Evolutionary conservation across 2,113 vertebrate species (phyloP).

Genomic region (Syrmaticus mikado): DNA sequence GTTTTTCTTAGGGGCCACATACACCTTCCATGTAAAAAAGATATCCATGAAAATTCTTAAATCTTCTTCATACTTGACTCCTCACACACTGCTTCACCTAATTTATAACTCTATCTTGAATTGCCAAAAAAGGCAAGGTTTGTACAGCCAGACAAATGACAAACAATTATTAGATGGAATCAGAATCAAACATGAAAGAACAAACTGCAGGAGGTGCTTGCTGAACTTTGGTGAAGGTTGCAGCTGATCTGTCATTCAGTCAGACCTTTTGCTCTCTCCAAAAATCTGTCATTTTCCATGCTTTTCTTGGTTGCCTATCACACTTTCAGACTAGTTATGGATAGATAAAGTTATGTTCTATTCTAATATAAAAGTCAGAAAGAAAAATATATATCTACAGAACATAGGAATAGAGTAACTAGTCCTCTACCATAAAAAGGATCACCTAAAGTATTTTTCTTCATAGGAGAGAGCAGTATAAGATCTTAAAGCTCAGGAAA

Average conservation of each 20-base stretch:
- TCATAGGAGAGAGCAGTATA: neutral
- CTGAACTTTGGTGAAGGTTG: neutral
- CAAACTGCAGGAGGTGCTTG: neutral
- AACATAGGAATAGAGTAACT: neutral
- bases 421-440: neutral
- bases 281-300: neutral
- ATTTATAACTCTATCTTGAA: neutral
- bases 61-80: fast-evolving
- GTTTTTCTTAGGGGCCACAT: neutral
- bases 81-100: neutral
- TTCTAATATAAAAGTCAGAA: neutral
- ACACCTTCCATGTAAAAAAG: neutral
- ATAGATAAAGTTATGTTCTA: neutral
- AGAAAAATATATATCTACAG: neutral
- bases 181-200: neutral
- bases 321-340: neutral
- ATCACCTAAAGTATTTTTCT: neutral
- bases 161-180: neutral
- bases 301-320: neutral
- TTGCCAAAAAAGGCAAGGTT: neutral
- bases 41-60: neutral
- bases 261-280: neutral
- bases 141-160: neutral
- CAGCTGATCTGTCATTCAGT: neutral
- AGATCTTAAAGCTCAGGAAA: neutral